Conservation (phyloP, 2,797 vertebrate species). For the Discoglossus pictus region DNA sequence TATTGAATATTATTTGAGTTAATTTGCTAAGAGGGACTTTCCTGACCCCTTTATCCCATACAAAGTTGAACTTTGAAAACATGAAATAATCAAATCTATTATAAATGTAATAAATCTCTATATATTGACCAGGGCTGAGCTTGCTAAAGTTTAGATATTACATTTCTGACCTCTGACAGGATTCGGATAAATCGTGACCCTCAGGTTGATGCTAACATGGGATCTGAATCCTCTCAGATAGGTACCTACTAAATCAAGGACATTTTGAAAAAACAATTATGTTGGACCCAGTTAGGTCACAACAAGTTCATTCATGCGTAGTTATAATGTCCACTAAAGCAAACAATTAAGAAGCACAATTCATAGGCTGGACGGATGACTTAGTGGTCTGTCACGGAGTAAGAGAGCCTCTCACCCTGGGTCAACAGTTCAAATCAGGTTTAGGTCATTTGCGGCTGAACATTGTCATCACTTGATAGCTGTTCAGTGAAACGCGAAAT, state of each 20-base stretch:
- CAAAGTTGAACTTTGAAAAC: conserved; percentile 28
- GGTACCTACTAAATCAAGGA: conserved; percentile 40
- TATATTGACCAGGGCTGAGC: conserved; percentile 39
- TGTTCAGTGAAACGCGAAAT: conserved; percentile 49
- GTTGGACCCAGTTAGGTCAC: conserved; percentile 32
- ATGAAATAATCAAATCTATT: conserved; percentile 44
- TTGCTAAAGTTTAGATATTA: conserved; percentile 49
- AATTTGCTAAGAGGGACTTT: conserved; percentile 23
- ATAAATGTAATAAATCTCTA: conserved; percentile 43
- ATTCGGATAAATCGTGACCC: conserved; percentile 41
- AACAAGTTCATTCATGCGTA: conserved; percentile 33
- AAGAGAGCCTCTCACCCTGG: conserved; percentile 33
- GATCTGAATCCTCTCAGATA: conserved; percentile 42
- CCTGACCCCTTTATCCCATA: conserved; percentile 26
- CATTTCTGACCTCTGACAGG: conserved; percentile 46
- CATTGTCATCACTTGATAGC: conserved; percentile 63
- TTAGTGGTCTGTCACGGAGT: conserved; percentile 50
- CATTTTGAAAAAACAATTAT: conserved; percentile 47
- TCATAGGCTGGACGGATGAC: conserved; percentile 38
- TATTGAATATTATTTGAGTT: conserved; percentile 28
- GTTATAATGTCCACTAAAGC: conserved; percentile 40
- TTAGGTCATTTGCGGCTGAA: conserved; percentile 61
- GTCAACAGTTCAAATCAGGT: conserved; percentile 62
- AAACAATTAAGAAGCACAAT: conserved; percentile 48
- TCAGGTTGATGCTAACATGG: conserved; percentile 16